phyloP scores from a whole-genome alignment of 2,888 invertebrate species.

The Coleophora flavipennella region DNA sequence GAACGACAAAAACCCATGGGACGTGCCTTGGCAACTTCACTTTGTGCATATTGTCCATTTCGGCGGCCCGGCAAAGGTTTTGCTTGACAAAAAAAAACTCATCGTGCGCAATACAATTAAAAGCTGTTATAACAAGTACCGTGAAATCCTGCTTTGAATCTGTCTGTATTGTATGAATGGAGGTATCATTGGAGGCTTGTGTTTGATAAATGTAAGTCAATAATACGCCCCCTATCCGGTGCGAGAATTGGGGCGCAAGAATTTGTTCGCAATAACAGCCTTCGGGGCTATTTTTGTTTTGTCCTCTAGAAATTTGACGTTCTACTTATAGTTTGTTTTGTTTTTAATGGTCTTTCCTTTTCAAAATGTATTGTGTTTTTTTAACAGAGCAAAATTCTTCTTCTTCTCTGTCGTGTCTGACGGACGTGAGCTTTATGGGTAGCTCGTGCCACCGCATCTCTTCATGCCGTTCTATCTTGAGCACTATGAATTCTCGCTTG shows the following conservation, averaged over 20 bases:
- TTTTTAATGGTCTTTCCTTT: no score
- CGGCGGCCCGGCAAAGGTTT: conserved; percentile 43
- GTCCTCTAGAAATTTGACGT: no score
- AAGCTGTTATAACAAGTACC: conserved; percentile 34
- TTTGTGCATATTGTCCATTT: conserved; percentile 35
- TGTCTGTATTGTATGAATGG: conserved; percentile 50
- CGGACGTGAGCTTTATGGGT: no score
- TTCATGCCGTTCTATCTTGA: no score
- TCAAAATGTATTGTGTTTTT: no score
- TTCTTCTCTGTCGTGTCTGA: no score
- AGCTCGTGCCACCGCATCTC: no score
- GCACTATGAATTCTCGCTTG: no score
- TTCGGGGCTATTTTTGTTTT: no score
- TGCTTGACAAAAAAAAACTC: conserved; percentile 36
- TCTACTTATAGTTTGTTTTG: no score
- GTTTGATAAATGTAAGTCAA: conserved; percentile 55
- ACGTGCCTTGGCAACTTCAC: conserved; percentile 37
- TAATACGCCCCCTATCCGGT: conserved; percentile 56
- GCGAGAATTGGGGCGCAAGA: conserved; percentile 14
- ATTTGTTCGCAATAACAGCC: conserved; percentile 8
- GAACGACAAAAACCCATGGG: conserved; percentile 51
- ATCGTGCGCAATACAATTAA: conserved; percentile 47
- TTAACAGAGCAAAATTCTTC: no score
- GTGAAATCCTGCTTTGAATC: conserved; percentile 53
- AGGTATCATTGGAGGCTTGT: conserved; percentile 54